Evolutionary conservation across 2,797 vertebrate genomes (phyloP), one percentile per base, ranked within the genome.

Genomic region (Melanotaenia maccullochi): DNA sequence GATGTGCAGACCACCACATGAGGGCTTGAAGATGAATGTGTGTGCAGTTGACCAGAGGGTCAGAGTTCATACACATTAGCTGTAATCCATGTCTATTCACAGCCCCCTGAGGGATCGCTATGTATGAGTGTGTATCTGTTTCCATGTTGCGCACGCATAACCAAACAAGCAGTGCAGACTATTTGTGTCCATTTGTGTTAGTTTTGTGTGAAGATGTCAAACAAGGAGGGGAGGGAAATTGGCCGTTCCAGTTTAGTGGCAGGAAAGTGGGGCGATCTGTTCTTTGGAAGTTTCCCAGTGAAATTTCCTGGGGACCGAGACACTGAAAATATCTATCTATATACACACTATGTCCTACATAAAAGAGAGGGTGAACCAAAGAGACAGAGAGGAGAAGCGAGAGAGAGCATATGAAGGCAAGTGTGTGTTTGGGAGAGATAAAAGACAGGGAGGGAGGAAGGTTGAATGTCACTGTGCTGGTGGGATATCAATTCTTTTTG

Each of bases 251-350:
- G 94, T 95, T 95, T 94, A 85, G 85, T 82, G 88, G 86, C 82
- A 84, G 76, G 87, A 95, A 95, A 95, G 92, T 95, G 93, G 94
- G 93, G 84, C 94, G 93, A 89, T 95, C 90, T 94, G 94, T 95
- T 94, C 94, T 94, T 93, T 94, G 93, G 93, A 94, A 94, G 93
- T 95, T 94, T 94, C 93, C 94, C 93, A 95, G 93, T 85, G 82
- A 93, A 93, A 93, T 91, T 92, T 95, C 93, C 93, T 93, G 86
- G 93, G 94, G 94, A 94, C 94, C 60, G 65, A 94, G 94, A 93
- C 91, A 91, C 94, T 91, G 93, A 94, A 94, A 95, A 94, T 94
- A 94, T 94, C 94, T 84, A 86, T 93, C 94, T 94, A 93, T 93
- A 93, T 93, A 87, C 92, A 85, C 84, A 58, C 87, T 90, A 90